phyloP scores from a whole-genome alignment of 2,113 vertebrate species.

The Numida meleagris region DNA sequence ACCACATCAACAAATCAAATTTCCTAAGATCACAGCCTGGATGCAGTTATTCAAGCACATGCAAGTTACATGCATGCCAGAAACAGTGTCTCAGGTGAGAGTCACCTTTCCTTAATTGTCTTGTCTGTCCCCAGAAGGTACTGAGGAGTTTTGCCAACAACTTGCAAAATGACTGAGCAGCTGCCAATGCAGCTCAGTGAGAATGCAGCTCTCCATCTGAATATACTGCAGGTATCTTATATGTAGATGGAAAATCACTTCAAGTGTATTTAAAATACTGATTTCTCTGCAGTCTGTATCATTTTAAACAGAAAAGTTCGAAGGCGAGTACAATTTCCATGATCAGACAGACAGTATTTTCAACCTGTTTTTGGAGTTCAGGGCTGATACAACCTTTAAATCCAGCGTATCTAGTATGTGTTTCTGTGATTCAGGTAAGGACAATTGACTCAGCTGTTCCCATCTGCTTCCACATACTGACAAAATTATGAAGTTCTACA shows the following conservation, averaged over 20 bases:
- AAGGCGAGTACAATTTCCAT: not conserved
- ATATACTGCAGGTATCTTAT: not conserved
- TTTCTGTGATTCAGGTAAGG: not conserved
- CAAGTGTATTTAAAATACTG: not conserved
- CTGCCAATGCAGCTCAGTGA: not conserved
- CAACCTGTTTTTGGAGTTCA: not conserved
- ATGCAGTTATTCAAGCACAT: fast-evolving
- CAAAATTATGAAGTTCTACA: not conserved
- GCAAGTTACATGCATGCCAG: not conserved
- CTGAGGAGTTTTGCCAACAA: not conserved
- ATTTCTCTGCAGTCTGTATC: not conserved
- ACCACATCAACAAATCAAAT: not conserved
- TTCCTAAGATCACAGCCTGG: fast-evolving
- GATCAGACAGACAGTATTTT: not conserved
- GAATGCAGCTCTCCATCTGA: not conserved
- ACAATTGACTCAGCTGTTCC: not conserved
- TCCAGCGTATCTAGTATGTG: not conserved
- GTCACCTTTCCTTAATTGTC: not conserved
- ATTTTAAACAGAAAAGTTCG: not conserved
- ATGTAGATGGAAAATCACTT: fast-evolving
- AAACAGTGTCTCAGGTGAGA: not conserved
- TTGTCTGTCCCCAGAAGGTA: not conserved
- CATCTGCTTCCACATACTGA: not conserved
- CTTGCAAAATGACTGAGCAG: not conserved
- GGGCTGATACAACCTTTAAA: not conserved